Conservation (phyloP, 2,797 vertebrate species). For the Epinephelus awoara region DNA sequence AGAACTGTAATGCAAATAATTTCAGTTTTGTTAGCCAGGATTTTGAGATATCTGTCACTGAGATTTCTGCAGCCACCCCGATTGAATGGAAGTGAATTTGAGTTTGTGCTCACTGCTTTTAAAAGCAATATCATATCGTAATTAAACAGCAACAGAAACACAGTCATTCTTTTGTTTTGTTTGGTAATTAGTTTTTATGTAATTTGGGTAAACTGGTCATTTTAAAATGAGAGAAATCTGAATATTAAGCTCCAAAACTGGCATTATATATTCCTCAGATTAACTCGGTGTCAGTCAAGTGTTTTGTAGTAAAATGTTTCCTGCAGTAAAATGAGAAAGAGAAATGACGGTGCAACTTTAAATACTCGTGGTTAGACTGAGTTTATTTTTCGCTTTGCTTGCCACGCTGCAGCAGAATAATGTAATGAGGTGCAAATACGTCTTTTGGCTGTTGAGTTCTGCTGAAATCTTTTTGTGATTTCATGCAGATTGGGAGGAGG, state of each 20-base stretch:
- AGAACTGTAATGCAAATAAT: not conserved
- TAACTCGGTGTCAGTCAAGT: not conserved
- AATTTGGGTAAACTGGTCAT: not conserved
- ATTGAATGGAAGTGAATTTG: not conserved
- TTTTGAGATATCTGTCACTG: not conserved
- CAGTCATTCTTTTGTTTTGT: too few relatives aligned
- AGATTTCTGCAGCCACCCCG: not conserved
- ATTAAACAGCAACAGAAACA: not conserved
- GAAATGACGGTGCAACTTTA: not conserved
- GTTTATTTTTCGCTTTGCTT: constrained; percentile 7
- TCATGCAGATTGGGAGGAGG: constrained; percentile 17
- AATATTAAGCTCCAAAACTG: not conserved
- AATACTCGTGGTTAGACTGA: not conserved
- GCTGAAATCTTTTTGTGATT: constrained; percentile 24
- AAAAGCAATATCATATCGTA: not conserved
- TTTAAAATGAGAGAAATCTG: not conserved
- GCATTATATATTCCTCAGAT: not conserved
- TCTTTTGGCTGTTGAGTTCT: constrained; percentile 16
- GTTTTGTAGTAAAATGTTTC: not conserved
- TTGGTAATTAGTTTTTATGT: not conserved
- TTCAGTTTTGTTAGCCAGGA: not conserved
- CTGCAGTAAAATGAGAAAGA: not conserved
- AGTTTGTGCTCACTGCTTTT: not conserved
- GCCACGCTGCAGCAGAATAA: constrained; percentile 11
- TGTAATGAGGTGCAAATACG: constrained; percentile 39